A percentile compares a stretch with the other conserved stretches of the same genome.
Conservation (phyloP, 1,140 invertebrate genomes). For the Portunus trituberculatus region DNA sequence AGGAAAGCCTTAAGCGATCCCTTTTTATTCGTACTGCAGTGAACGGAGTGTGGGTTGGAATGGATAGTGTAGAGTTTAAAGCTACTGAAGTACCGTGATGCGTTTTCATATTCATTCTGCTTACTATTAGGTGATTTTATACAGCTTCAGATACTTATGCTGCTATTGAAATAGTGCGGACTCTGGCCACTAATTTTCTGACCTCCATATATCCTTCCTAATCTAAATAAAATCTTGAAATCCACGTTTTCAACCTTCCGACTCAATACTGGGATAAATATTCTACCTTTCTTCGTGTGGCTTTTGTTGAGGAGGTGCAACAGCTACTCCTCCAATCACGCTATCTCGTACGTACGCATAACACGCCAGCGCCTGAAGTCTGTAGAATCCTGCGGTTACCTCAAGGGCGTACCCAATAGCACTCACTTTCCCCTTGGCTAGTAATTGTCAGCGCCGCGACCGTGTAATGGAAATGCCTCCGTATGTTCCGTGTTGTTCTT, state of each 20-base stretch:
- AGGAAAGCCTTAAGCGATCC: too few species aligned
- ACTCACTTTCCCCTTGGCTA: background rate
- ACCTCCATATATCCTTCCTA: too few species aligned
- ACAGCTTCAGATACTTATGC: too few species aligned
- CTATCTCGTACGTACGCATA: background rate
- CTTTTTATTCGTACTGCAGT: too few species aligned
- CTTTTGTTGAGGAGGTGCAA: background rate
- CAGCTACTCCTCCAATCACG: background rate
- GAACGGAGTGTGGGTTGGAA: background rate
- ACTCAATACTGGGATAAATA: background rate
- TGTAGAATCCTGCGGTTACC: background rate
- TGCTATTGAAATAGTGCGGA: too few species aligned
- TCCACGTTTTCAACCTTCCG: background rate
- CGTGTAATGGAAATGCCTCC: background rate
- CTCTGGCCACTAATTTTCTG: too few species aligned
- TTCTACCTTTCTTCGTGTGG: background rate
- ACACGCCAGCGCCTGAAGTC: background rate
- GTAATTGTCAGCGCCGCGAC: background rate
- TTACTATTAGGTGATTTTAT: too few species aligned
- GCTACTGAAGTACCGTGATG: too few species aligned
- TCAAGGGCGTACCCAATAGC: background rate
- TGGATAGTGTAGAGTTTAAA: background rate
- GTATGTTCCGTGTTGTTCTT: background rate
- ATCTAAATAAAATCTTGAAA: too few species aligned
- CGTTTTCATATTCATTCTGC: too few species aligned